Conservation (phyloP, 2,113 vertebrate genomes). For the Gallinago media region DNA sequence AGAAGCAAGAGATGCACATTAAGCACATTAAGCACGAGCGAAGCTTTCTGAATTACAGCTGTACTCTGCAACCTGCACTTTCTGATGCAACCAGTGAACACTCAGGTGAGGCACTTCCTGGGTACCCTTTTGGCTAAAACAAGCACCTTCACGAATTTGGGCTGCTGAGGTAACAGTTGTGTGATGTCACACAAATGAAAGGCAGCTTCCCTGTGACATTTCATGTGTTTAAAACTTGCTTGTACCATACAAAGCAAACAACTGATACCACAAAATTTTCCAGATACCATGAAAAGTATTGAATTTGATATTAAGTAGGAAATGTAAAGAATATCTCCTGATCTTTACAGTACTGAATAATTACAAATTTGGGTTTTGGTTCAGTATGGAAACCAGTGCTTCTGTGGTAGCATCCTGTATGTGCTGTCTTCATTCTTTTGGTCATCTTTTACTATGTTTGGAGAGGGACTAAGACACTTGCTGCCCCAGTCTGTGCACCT, state of each 20-base stretch:
- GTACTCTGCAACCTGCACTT: not conserved
- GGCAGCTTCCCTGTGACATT: not conserved
- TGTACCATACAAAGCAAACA: not conserved
- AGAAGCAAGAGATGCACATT: not conserved
- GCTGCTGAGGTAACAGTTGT: not conserved
- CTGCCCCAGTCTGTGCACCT: not conserved
- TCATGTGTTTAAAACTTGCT: not conserved
- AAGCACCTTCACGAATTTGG: not conserved
- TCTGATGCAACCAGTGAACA: not conserved
- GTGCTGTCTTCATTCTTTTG: not conserved
- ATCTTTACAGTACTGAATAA: not conserved
- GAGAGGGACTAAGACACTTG: not conserved
- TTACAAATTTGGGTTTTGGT: not conserved
- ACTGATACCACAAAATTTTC: not conserved
- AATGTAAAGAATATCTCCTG: not conserved
- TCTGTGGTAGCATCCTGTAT: not conserved
- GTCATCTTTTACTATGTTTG: not conserved
- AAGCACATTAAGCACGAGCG: not conserved
- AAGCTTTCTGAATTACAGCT: not conserved
- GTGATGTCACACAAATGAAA: not conserved
- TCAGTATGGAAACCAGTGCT: not conserved
- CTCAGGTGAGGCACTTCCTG: fast-evolving
- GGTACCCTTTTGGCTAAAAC: not conserved
- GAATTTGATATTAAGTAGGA: not conserved
- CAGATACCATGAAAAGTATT: not conserved